A percentile compares a stretch with the other conserved stretches of the same genome.
Conservation (phyloP, 2,888 invertebrate genomes). For the Trichogramma dendrolimi region DNA sequence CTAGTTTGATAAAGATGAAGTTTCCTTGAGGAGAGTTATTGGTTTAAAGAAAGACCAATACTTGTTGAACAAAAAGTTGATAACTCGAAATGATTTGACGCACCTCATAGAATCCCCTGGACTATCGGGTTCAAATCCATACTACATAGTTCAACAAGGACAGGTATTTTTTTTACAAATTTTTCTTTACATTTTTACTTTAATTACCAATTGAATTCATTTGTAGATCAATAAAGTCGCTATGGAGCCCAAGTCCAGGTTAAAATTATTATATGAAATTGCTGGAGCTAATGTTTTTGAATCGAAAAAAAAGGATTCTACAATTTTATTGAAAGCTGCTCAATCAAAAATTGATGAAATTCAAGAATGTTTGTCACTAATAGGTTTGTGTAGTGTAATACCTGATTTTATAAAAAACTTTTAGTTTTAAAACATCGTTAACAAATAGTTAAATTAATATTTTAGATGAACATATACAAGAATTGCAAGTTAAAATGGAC, state of each 20-base stretch:
- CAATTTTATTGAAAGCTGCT: slow-evolving; percentile 84
- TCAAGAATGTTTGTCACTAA: slow-evolving; percentile 89
- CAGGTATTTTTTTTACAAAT: slow-evolving; percentile 61
- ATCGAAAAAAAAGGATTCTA: slow-evolving; percentile 94
- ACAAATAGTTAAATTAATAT: slow-evolving; percentile 2
- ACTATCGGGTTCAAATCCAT: slow-evolving; percentile 97
- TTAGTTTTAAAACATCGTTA: neutral
- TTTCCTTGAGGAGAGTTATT: slow-evolving; percentile 91
- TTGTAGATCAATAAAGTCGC: slow-evolving; percentile 97
- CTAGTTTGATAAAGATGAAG: slow-evolving; percentile 96
- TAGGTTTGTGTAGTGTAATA: slow-evolving; percentile 50
- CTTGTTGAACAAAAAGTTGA: slow-evolving; percentile 96
- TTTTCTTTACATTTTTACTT: slow-evolving; percentile 6
- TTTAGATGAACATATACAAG: slow-evolving; percentile 84
- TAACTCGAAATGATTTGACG: slow-evolving; percentile 93
- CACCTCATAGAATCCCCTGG: slow-evolving; percentile 97
- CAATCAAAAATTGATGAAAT: slow-evolving; percentile 90
- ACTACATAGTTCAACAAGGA: slow-evolving; percentile 99
- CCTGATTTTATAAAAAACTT: slow-evolving; percentile 1
- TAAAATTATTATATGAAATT: slow-evolving; percentile 91
- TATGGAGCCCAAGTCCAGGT: slow-evolving; percentile 93
- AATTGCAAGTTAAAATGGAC: slow-evolving; percentile 96
- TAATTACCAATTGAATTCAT: neutral
- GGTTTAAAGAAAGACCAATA: slow-evolving; percentile 99
- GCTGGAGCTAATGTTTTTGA: slow-evolving; percentile 97